Base-by-base conservation (phyloP, 1,140 invertebrate species). In the Drosophila sturtevanti region DNA sequence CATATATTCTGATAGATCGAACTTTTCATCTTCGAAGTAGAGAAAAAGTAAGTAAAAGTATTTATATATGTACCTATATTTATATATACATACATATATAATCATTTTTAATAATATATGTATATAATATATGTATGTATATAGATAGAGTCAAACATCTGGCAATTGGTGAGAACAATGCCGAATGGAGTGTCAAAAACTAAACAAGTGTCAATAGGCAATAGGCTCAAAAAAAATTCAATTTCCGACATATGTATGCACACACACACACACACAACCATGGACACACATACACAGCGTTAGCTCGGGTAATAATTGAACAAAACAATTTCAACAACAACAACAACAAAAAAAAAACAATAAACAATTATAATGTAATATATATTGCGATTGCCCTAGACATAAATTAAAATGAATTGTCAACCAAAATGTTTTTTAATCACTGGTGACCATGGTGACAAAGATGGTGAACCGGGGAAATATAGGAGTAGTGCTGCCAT, bases 131-230 rank as follows among this genome's bases (percentile, higher is more conserved):
- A 61, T 12, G 1, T 16, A 21, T 22, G 38, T 35, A 62, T 31
- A 41, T 35, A 55, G 3, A 18, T 16, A 54, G 16, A 7, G 31
- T 4, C 10, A 48, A 12, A 24, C 9, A 34, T 31, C 27, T 31
- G 38, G 52, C 31, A 55, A 22, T n/a, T 34, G 16, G 21, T 18
- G 41, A 55, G 52, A 63, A 69, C 54, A 69, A 63, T 63, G 55
- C 44, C 64, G 70, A 73, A 62, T 72, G 63, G 79, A 75, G 82
- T 82, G 82, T 89, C 84, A 77, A 82, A 81, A 21, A 77, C 72
- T 87, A 73, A 87, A 87, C 84, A 87, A 86, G 84, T 86, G 82
- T 81, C 82, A 82, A 86, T 79, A 74, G 82, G 79, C 82, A 81
- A 78, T 80, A 80, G 67, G 72, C 14, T 18, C 38, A 44, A 61